phyloP scores from a whole-genome alignment of 1,140 invertebrate species.

The Callitettix versicolor region DNA sequence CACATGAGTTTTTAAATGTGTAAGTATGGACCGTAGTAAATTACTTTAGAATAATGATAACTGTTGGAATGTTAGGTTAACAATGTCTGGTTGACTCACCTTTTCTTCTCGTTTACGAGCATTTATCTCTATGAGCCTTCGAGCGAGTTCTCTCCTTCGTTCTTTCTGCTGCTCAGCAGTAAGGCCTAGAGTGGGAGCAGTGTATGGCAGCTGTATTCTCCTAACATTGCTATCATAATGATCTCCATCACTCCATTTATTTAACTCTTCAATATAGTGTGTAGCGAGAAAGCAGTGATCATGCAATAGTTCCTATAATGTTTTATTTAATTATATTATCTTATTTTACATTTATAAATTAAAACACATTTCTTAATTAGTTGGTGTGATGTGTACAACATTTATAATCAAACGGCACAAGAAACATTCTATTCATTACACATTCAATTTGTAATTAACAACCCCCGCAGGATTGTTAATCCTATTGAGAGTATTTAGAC shows the following conservation, averaged over 20 bases:
- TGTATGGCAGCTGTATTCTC: constrained; percentile 74
- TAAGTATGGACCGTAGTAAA: too few species aligned
- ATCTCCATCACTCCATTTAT: constrained; percentile 66
- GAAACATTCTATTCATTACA: too few species aligned
- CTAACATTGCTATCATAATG: constrained; percentile 77
- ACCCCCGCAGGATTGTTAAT: too few species aligned
- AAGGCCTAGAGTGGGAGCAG: constrained; percentile 38
- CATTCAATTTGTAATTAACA: too few species aligned
- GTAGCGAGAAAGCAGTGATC: constrained; percentile 65
- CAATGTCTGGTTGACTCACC: too few species aligned
- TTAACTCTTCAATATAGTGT: constrained; percentile 69
- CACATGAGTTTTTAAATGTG: too few species aligned
- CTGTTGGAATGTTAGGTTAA: neutral
- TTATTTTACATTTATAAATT: too few species aligned
- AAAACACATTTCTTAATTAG: too few species aligned
- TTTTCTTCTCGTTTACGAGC: constrained; percentile 74
- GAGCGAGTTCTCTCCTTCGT: constrained; percentile 69
- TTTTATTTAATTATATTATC: too few species aligned
- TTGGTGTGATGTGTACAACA: too few species aligned
- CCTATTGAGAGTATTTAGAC: too few species aligned
- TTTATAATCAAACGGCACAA: too few species aligned
- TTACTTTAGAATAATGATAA: neutral
- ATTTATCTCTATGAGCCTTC: constrained; percentile 72
- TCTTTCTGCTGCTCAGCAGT: constrained; percentile 64
- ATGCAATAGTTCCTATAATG: constrained; percentile 61